phyloP scores from a whole-genome alignment of 1,140 invertebrate genomes.

The Drosophila elegans region DNA sequence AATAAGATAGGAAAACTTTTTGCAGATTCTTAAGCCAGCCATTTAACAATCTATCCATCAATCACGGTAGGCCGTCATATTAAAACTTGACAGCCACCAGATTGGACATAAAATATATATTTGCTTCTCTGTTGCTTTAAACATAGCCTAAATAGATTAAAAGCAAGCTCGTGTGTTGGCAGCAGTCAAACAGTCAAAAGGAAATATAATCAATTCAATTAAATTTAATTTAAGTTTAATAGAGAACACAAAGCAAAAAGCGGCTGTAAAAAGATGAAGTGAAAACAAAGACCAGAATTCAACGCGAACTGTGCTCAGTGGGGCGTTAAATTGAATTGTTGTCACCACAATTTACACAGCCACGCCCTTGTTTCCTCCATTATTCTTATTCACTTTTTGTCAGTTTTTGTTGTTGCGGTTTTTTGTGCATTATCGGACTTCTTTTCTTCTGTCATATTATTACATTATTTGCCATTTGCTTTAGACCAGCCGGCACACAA shows the following conservation, averaged over 20 bases:
- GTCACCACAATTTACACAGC: slow-evolving; percentile 62
- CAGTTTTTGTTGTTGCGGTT: slow-evolving; percentile 4
- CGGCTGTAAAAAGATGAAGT: slow-evolving; percentile 10
- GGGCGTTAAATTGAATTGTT: slow-evolving; percentile 82
- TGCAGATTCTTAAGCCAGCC: slow-evolving; percentile 19
- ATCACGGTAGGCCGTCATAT: slow-evolving; percentile 27
- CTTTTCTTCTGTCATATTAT: slow-evolving; percentile 59
- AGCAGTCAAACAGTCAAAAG: slow-evolving; percentile 19
- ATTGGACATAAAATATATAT: slow-evolving; percentile 21
- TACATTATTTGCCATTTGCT: slow-evolving; percentile 75
- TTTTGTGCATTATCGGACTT: slow-evolving; percentile 43
- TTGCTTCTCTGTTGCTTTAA: slow-evolving; percentile 5
- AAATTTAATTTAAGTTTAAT: slow-evolving; percentile 48
- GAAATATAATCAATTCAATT: slow-evolving; percentile 45
- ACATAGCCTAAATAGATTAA: slow-evolving; percentile 24
- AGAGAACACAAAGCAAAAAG: slow-evolving; percentile 32
- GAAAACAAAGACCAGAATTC: slow-evolving; percentile 36
- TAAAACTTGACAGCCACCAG: slow-evolving; percentile 27
- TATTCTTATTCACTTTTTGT: slow-evolving; percentile 5
- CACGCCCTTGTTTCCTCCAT: slow-evolving; percentile 20
- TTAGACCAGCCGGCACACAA: slow-evolving; percentile 34
- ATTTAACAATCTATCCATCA: slow-evolving; percentile 49
- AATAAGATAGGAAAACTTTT: slow-evolving; percentile 10
- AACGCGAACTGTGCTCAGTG: slow-evolving; percentile 46
- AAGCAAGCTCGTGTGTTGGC: slow-evolving; percentile 4